These are phyloP conservation scores for Ursus arctos DNA, from an alignment of 2,113 vertebrate species.

Conservation along the genomic window DNA sequence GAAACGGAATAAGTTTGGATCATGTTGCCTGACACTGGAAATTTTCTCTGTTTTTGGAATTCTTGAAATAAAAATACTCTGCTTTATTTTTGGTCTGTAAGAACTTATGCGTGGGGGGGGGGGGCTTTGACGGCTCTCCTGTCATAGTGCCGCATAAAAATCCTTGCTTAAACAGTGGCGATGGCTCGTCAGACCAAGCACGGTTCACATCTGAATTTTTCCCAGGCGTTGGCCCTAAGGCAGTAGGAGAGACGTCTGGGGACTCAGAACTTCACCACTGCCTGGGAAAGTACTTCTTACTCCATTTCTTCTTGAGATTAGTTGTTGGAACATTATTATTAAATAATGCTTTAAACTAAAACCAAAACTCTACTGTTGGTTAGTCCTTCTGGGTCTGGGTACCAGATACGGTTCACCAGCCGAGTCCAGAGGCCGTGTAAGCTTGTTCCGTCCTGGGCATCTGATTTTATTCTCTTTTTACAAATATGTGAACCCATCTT, in stretches of 20 bases:
- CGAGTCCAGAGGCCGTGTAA: background rate
- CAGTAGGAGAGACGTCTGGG: background rate
- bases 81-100: background rate
- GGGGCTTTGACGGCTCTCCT: too few relatives aligned
- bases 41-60: background rate
- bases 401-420: rapidly evolving
- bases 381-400: background rate
- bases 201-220: background rate
- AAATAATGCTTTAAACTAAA: background rate
- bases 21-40: background rate
- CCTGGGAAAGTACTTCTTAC: background rate
- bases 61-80: background rate
- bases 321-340: background rate
- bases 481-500: background rate
- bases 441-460: background rate
- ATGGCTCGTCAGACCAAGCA: background rate
- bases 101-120: background rate
- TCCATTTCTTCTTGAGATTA: background rate
- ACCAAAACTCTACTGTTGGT: background rate
- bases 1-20: background rate
- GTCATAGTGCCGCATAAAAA: too few relatives aligned
- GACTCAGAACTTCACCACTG: background rate
- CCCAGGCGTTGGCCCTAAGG: background rate
- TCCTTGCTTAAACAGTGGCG: rapidly evolving
- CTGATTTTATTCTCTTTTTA: background rate